Conservation (phyloP, 2,797 vertebrate species). For the Oreonectes daqikongensis region DNA sequence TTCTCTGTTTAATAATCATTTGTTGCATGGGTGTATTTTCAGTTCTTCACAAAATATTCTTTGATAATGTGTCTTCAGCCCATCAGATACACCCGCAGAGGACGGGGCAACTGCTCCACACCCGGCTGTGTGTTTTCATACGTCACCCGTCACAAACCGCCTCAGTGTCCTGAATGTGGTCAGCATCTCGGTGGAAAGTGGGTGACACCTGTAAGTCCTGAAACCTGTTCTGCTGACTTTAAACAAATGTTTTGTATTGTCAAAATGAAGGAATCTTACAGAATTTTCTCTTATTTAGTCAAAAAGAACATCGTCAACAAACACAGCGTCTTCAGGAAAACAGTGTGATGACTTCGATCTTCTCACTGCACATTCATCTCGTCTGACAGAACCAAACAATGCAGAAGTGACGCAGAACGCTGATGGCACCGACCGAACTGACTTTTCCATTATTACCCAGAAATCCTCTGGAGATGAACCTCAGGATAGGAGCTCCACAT, state of each 20-base stretch:
- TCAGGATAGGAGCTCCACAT: not conserved
- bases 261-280: not conserved
- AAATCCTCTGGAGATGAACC: slow-evolving; percentile 11
- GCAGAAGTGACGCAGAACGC: not conserved
- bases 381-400: not conserved
- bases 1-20: not conserved
- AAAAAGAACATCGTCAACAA: slow-evolving; percentile 74
- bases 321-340: slow-evolving; percentile 62
- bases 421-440: not conserved
- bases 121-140: slow-evolving; percentile 92
- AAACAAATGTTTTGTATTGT: not conserved
- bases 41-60: not conserved
- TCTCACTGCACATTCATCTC: not conserved
- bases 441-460: not conserved
- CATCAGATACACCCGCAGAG: slow-evolving; percentile 92
- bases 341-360: slow-evolving; percentile 35
- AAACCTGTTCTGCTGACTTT: not conserved
- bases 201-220: slow-evolving; percentile 81
- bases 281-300: slow-evolving; percentile 59
- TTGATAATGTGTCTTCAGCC: slow-evolving; percentile 69
- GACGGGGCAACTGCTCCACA: slow-evolving; percentile 89
- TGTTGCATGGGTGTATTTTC: not conserved
- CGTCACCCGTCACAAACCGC: slow-evolving; percentile 96
- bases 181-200: slow-evolving; percentile 94
- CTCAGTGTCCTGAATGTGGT: slow-evolving; percentile 88